A percentile compares a stretch with the other conserved stretches of the same genome.
These are phyloP conservation scores for Tapera naevia DNA, from an alignment of 2,797 vertebrate genomes.

Conservation along the genomic window DNA sequence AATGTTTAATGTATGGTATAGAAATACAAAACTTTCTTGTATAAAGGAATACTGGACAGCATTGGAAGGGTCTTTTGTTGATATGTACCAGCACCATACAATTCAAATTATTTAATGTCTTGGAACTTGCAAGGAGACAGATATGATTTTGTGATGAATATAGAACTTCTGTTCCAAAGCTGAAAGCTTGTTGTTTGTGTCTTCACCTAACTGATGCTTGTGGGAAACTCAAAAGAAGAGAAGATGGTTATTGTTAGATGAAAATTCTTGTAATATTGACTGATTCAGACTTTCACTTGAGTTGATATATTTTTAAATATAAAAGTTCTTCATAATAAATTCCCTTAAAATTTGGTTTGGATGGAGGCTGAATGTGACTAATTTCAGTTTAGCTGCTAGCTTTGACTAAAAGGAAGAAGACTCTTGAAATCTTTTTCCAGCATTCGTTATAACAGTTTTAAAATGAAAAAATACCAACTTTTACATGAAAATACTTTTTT, in stretches of 20 bases:
- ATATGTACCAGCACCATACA: slow-evolving; percentile 83
- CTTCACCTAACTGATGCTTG: neutral
- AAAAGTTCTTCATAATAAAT: neutral
- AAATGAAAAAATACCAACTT: neutral
- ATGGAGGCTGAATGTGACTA: neutral
- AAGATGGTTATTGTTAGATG: neutral
- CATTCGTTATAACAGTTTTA: neutral
- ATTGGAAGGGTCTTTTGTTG: slow-evolving; percentile 79
- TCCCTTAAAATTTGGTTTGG: neutral
- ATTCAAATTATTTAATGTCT: slow-evolving; percentile 77
- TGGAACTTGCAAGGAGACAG: slow-evolving; percentile 67
- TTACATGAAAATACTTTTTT: neutral
- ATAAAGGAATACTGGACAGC: slow-evolving; percentile 82
- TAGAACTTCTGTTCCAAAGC: neutral
- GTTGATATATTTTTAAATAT: neutral
- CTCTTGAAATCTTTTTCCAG: neutral
- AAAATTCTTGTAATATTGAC: neutral
- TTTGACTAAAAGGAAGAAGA: neutral
- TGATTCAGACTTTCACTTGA: neutral
- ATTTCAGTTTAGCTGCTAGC: neutral
- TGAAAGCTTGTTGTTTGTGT: neutral
- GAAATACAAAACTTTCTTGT: slow-evolving; percentile 73
- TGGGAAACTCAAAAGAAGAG: neutral
- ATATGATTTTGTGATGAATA: neutral
- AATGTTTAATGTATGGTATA: neutral